These are phyloP conservation scores for Meda fulgida DNA, from an alignment of 2,797 vertebrate species.

Conservation along the genomic window DNA sequence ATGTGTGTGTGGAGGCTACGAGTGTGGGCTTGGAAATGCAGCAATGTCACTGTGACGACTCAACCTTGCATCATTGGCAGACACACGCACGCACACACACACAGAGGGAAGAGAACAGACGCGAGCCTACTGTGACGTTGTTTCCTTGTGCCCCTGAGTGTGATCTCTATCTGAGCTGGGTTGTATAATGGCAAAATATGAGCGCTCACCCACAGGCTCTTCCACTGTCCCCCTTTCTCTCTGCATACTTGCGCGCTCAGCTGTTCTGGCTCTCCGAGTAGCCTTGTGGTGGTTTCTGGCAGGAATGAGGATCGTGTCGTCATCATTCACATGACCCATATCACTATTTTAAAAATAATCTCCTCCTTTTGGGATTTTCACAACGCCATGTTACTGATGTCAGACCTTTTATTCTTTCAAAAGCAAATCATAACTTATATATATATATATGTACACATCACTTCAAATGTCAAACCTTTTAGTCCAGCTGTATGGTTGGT, in stretches of 20 bases:
- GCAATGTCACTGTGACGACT: constrained; percentile 39
- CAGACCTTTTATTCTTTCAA: not conserved
- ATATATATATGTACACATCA: no score
- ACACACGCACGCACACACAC: not conserved
- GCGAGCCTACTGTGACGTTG: constrained; percentile 33
- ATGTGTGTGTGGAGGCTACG: constrained; percentile 18
- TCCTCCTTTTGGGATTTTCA: not conserved
- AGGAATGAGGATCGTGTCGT: not conserved
- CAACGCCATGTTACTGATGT: not conserved
- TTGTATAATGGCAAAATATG: constrained; percentile 52
- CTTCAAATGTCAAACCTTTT: not conserved
- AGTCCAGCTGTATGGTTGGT: not conserved
- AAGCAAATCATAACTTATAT: no score
- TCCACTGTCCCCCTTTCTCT: not conserved
- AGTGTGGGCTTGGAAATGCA: constrained; percentile 48
- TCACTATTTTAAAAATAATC: not conserved
- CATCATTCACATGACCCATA: not conserved
- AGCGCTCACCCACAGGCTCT: constrained; percentile 25
- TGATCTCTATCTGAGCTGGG: constrained; percentile 44
- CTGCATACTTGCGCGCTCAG: not conserved
- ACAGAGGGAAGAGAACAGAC: constrained; percentile 19
- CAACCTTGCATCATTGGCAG: constrained; percentile 43
- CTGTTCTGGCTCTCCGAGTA: not conserved
- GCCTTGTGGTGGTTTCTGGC: not conserved
- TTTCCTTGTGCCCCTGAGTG: constrained; percentile 13